phyloP scores from a whole-genome alignment of 2,113 vertebrate genomes.

The Eulemur rufifrons region DNA sequence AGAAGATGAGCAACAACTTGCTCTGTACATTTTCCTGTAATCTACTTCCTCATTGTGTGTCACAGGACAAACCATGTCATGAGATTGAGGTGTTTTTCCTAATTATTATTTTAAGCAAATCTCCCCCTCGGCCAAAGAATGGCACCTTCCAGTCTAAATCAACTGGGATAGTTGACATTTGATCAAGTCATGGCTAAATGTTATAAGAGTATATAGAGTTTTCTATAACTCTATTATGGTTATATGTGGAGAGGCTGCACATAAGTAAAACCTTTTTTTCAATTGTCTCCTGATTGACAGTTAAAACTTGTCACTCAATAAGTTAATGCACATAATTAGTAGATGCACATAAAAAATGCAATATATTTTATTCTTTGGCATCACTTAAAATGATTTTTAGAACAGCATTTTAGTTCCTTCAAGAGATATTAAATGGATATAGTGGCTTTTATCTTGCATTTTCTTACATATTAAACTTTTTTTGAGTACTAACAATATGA shows the following conservation, averaged over 20 bases:
- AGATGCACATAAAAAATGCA: background rate
- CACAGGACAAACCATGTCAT: background rate
- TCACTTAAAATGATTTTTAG: background rate
- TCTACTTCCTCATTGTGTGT: background rate
- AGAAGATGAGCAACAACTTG: background rate
- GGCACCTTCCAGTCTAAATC: background rate
- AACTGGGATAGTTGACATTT: background rate
- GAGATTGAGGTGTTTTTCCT: background rate
- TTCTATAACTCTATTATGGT: background rate
- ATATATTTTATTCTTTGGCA: slow-evolving; percentile 1
- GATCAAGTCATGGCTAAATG: background rate
- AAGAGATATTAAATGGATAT: background rate
- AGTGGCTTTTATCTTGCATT: background rate
- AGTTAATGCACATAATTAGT: background rate
- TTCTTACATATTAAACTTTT: background rate
- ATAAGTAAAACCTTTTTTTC: background rate
- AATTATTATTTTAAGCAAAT: background rate
- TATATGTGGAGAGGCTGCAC: background rate
- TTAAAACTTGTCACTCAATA: slow-evolving; percentile 14
- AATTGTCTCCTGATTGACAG: background rate
- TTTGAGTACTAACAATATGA: background rate
- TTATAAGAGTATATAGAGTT: background rate
- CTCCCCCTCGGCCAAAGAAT: background rate
- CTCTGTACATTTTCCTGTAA: background rate
- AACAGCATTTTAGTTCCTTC: background rate